Evolutionary conservation across 2,113 vertebrate species (phyloP).

Genomic region (Sorex fumeus): DNA sequence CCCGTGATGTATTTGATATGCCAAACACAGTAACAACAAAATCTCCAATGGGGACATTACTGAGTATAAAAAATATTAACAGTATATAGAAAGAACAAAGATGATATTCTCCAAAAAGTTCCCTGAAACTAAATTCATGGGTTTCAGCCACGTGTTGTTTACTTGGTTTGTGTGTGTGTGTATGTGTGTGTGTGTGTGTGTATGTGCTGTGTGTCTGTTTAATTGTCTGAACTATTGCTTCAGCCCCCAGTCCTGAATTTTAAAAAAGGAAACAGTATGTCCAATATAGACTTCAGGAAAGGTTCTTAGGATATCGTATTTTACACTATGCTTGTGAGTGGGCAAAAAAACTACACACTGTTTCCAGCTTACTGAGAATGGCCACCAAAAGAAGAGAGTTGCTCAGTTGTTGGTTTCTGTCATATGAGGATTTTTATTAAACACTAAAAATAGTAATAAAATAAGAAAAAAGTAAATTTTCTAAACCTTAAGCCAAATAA

Average conservation of each 20-base stretch:
- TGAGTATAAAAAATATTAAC: constrained; percentile 1
- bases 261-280: not conserved
- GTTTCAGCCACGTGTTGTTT: not conserved
- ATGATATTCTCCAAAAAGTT: not conserved
- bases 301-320: not conserved
- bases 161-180: not conserved
- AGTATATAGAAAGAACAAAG: not conserved
- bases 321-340: not conserved
- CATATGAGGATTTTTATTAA: not conserved
- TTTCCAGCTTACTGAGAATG: not conserved
- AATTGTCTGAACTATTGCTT: no score
- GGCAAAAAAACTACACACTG: accelerated
- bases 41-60: no score
- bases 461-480: not conserved
- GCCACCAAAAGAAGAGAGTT: not conserved
- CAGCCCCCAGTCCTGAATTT: not conserved
- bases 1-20: no score
- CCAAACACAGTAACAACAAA: no score
- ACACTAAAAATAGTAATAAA: constrained; percentile 17
- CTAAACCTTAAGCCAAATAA: not conserved
- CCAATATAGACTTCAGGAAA: not conserved
- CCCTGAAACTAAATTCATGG: not conserved
- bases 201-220: no score
- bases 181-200: no score
- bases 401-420: not conserved